phyloP scores from a whole-genome alignment of 2,888 invertebrate genomes.

The Drosophila birchii region DNA sequence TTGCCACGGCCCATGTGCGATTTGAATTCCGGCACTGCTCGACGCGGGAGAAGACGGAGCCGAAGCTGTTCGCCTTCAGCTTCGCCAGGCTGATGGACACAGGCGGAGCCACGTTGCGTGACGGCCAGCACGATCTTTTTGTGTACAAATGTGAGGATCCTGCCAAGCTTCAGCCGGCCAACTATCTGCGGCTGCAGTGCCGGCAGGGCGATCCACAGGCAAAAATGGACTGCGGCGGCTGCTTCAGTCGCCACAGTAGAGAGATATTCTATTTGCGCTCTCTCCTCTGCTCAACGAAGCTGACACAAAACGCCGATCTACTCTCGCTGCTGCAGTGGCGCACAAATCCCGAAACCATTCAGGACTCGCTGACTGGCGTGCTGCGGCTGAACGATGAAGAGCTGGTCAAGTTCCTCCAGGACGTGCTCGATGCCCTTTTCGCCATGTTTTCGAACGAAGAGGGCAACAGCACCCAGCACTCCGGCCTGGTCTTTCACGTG shows the following conservation, averaged over 20 bases:
- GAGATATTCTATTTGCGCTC: slow-evolving; percentile 94
- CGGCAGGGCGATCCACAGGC: slow-evolving; percentile 87
- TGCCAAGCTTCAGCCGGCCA: slow-evolving; percentile 86
- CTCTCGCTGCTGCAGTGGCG: slow-evolving; percentile 96
- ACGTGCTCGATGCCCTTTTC: slow-evolving; percentile 96
- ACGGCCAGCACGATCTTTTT: slow-evolving; percentile 94
- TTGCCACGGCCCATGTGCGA: slow-evolving; percentile 95
- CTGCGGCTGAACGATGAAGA: slow-evolving; percentile 94
- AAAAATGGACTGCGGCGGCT: slow-evolving; percentile 84
- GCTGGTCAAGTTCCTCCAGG: slow-evolving; percentile 96
- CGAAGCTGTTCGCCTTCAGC: slow-evolving; percentile 95
- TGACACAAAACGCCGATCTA: slow-evolving; percentile 97
- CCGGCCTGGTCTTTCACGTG: slow-evolving; percentile 96
- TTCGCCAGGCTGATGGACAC: slow-evolving; percentile 96
- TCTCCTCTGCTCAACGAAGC: slow-evolving; percentile 96
- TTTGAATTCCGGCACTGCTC: slow-evolving; percentile 97
- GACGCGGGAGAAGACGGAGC: slow-evolving; percentile 94
- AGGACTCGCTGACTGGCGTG: slow-evolving; percentile 93
- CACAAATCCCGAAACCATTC: slow-evolving; percentile 93
- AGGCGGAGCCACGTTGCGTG: slow-evolving; percentile 94
- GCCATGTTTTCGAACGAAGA: slow-evolving; percentile 97
- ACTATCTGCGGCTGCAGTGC: slow-evolving; percentile 88
- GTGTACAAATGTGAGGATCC: slow-evolving; percentile 97
- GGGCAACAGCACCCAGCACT: slow-evolving; percentile 94
- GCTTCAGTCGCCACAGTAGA: slow-evolving; percentile 92